Evolutionary conservation across 2,113 vertebrate species (phyloP).

Genomic region (Heloderma charlesbogerti): DNA sequence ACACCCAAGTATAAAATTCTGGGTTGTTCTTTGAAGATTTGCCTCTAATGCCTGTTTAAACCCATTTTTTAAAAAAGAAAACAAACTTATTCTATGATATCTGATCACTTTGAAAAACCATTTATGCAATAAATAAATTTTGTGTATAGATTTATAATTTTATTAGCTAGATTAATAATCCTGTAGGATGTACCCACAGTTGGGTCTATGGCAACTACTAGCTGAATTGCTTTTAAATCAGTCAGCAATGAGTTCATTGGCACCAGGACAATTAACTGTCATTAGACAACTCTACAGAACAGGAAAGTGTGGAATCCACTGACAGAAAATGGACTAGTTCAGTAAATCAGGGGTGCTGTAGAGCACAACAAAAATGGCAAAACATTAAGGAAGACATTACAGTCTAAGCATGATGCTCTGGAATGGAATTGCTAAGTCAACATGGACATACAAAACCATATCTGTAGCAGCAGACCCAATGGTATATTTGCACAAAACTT

Average conservation of each 20-base stretch:
- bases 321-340: not conserved
- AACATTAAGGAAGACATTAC: not conserved
- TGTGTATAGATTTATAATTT: not conserved
- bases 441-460: not conserved
- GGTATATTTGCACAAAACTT: not conserved
- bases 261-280: not conserved
- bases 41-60: not conserved
- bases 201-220: not conserved
- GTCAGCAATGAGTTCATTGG: not conserved
- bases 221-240: not conserved
- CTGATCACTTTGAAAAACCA: not conserved
- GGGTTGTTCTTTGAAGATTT: not conserved
- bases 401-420: no score
- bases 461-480: not conserved
- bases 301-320: not conserved
- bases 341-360: no score
- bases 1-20: not conserved
- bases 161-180: not conserved
- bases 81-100: not conserved
- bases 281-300: not conserved
- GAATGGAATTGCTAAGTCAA: not conserved
- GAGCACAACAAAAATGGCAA: not conserved
- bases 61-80: not conserved
- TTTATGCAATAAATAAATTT: not conserved
- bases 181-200: not conserved